Evolutionary conservation across 1,140 invertebrate genomes (phyloP), one percentile per base, ranked within the genome.

Genomic region (Apis dorsata): DNA sequence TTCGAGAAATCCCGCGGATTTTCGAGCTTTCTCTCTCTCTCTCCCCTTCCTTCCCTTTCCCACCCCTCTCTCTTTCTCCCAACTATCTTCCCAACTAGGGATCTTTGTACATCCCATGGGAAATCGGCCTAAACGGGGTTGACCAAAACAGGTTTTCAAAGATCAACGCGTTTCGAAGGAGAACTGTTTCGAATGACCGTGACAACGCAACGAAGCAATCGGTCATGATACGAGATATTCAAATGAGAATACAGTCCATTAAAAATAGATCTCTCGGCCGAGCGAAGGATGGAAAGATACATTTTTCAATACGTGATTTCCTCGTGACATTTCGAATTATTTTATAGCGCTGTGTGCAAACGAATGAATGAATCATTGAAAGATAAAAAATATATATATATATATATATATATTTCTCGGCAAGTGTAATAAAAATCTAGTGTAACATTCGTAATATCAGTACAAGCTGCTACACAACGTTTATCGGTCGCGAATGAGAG

Each of bases 1-100:
- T 72, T 66, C 51, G 79, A 86, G 72, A 81, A 86, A 86, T 90
- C 90, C 88, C 81, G 81, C 81, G 90, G 86, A 89, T 89, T 83
- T 85, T 79, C 13, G 24, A 21, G 2, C 34, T 7, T 5, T 44
- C 51, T 60, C 63, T 65, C n/a, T 62, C 53, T 77, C 65, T 59
- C 74, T 68, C 21, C 51, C 21, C 51, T n/a, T 19, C 49, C 68
- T 21, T 53, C 11, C 62, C 24, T 34, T 15, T n/a, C 51, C 69
- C 5, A 2, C 1, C 24, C 65, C 9, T 34, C 71, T 12, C 1
- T 11, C 72, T 63, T 9, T 15, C 13, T 63, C 28, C 8, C 24
- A 9, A 49, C 55, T 66, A 84, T 60, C 76, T 28, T 70, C 74
- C 2, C 34, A 34, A 24, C 24, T 24, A 76, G 76, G 76, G 84